Percentiles rank a stretch among this genome's conserved stretches.
Conservation (phyloP, 2,888 invertebrate species). For the Alloplasta piceator region DNA sequence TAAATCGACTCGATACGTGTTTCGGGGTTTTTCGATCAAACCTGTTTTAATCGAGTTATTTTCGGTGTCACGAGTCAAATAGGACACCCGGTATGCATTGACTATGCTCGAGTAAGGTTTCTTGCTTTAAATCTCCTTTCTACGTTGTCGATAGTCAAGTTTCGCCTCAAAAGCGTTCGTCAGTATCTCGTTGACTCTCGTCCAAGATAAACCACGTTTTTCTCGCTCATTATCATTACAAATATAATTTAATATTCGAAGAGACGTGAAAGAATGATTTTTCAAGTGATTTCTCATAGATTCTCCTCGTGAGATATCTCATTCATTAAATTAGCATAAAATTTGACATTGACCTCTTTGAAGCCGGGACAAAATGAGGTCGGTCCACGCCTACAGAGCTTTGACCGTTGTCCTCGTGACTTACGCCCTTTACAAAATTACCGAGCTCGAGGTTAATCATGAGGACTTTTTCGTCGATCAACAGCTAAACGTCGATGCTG, state of each 20-base stretch:
- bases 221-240: too few relatives aligned
- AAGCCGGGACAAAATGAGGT: conserved; percentile 24
- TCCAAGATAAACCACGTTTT: conserved; percentile 1
- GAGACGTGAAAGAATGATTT: not conserved
- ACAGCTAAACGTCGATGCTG: conserved; percentile 68
- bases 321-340: too few relatives aligned
- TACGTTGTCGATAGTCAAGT: conserved; percentile 10
- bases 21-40: too few relatives aligned
- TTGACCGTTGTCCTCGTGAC: conserved; percentile 29
- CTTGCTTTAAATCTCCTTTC: too few relatives aligned
- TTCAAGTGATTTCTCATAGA: too few relatives aligned
- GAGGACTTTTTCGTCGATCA: conserved; percentile 68
- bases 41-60: too few relatives aligned
- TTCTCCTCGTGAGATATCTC: too few relatives aligned
- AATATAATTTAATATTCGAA: too few relatives aligned
- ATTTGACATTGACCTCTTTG: conserved; percentile 11
- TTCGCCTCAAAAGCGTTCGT: not conserved
- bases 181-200: not conserved
- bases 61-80: too few relatives aligned
- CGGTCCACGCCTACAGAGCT: conserved; percentile 42
- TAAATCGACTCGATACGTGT: too few relatives aligned
- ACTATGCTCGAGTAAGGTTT: too few relatives aligned
- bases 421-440: conserved; percentile 61
- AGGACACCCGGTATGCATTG: too few relatives aligned
- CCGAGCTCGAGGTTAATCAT: conserved; percentile 70